phyloP scores from a whole-genome alignment of 1,140 invertebrate genomes.

The Conus ventricosus region DNA sequence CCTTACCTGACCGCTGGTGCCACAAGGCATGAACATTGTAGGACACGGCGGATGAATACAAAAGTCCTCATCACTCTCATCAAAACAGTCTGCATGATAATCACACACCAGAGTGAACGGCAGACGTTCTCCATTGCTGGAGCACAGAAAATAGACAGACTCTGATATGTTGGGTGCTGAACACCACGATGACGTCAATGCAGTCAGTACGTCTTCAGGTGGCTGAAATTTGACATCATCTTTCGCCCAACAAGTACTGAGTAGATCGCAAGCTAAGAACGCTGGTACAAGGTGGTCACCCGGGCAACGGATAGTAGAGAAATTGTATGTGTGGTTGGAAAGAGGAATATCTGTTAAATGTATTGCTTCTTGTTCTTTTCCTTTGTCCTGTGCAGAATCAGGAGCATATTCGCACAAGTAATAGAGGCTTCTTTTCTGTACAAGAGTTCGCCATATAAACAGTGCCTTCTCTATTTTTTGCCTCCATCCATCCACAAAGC shows the following conservation, averaged over 20 bases:
- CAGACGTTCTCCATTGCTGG: not conserved
- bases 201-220: not conserved
- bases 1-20: no score
- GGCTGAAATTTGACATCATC: not conserved
- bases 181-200: not conserved
- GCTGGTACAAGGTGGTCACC: not conserved
- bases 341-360: not conserved
- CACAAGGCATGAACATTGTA: no score
- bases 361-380: not conserved
- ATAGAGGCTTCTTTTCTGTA: not conserved
- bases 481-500: no score
- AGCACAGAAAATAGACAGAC: not conserved
- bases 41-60: no score
- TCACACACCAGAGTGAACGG: not conserved
- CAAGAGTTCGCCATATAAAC: not conserved
- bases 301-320: not conserved
- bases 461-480: no score
- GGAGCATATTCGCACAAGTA: not conserved
- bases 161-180: not conserved
- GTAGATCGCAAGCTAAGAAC: not conserved
- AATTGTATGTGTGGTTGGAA: not conserved
- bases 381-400: not conserved
- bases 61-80: no score
- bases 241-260: not conserved
- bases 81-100: no score